A percentile compares a stretch with the other conserved stretches of the same genome.
phyloP scores from a whole-genome alignment of 2,888 invertebrate species.

The Melanophora roralis region DNA sequence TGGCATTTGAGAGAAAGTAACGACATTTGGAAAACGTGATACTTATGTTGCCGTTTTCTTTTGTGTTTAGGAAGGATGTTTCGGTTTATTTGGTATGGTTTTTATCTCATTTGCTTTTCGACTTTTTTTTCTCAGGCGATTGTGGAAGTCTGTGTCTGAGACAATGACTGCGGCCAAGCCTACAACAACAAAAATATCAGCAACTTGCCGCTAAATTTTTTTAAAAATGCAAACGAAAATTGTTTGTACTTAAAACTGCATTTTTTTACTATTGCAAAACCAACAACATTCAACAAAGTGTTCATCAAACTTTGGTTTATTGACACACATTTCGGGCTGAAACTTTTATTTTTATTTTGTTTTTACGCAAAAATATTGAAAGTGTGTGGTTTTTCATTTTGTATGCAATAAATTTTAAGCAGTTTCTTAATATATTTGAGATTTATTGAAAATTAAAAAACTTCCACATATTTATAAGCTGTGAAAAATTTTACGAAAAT shows the following conservation, averaged over 20 bases:
- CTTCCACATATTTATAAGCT: no score
- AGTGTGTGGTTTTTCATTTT: background rate
- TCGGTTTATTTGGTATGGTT: background rate
- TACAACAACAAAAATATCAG: background rate
- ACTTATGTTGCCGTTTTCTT: slow-evolving; percentile 20
- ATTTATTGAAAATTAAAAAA: no score
- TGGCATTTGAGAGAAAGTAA: slow-evolving; percentile 56
- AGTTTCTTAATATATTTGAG: no score
- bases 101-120: background rate
- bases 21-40: slow-evolving; percentile 55
- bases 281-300: background rate
- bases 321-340: slow-evolving; percentile 28
- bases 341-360: slow-evolving; percentile 15
- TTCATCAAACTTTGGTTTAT: slow-evolving; percentile 27
- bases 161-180: background rate
- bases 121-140: background rate
- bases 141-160: slow-evolving; percentile 22
- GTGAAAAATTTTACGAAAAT: no score
- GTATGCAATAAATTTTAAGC: no score
- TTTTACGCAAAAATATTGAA: background rate
- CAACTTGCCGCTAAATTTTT: background rate
- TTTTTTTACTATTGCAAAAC: slow-evolving; percentile 7
- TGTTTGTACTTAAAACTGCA: slow-evolving; percentile 22
- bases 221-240: background rate
- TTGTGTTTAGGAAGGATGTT: background rate